These are phyloP conservation scores for Trinectes maculatus DNA, from an alignment of 2,113 vertebrate genomes.

Conservation along the genomic window DNA sequence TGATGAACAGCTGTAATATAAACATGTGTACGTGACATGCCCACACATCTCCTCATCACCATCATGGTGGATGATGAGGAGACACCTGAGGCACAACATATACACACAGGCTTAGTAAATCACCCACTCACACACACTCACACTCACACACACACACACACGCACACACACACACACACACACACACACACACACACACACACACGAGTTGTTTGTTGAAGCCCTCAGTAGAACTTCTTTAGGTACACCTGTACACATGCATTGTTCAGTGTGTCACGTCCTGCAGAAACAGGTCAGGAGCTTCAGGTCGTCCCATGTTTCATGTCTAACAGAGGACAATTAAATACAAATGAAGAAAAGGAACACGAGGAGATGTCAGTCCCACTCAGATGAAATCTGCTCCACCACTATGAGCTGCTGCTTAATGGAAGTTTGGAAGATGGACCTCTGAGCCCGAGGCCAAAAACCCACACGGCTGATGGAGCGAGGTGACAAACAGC, in stretches of 20 bases:
- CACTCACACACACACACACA: not conserved
- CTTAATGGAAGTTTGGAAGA: slow-evolving; percentile 56
- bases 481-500: slow-evolving; percentile 11
- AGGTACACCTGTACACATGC: too few species aligned
- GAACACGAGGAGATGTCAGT: not conserved
- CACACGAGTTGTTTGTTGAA: too few species aligned
- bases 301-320: too few species aligned
- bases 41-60: not conserved
- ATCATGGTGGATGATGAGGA: not conserved
- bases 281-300: too few species aligned
- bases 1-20: slow-evolving; percentile 72
- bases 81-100: not conserved
- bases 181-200: not conserved
- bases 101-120: not conserved
- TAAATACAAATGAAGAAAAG: not conserved
- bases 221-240: too few species aligned
- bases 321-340: too few species aligned
- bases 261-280: too few species aligned
- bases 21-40: slow-evolving; percentile 36
- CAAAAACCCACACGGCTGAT: slow-evolving; percentile 8
- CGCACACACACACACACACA: not conserved
- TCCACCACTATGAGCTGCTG: slow-evolving; percentile 4
- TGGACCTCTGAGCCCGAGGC: slow-evolving; percentile 39
- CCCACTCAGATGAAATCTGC: slow-evolving; percentile 1
- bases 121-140: too few species aligned